These are phyloP conservation scores for Scomber scombrus DNA, from an alignment of 2,113 vertebrate species.

Conservation along the genomic window DNA sequence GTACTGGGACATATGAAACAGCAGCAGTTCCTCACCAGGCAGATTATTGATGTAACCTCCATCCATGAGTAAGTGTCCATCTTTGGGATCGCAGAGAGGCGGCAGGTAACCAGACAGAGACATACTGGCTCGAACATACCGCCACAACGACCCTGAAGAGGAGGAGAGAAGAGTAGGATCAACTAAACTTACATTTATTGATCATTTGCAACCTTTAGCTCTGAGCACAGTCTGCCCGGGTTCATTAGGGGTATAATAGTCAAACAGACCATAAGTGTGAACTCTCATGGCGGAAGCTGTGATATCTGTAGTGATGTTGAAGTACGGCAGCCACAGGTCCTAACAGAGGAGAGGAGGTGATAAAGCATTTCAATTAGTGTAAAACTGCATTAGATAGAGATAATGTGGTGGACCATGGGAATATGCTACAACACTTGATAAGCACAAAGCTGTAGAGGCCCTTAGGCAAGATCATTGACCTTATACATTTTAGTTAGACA, in stretches of 20 bases:
- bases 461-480: too few relatives aligned
- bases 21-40: slow-evolving; percentile 85
- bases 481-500: too few relatives aligned
- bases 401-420: too few relatives aligned
- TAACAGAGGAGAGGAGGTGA: slow-evolving; percentile 53
- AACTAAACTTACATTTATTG: slow-evolving; percentile 77
- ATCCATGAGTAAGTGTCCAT: slow-evolving; percentile 96
- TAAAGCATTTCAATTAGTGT: neutral
- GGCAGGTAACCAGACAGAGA: slow-evolving; percentile 96
- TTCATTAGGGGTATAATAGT: too few relatives aligned
- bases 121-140: slow-evolving; percentile 96
- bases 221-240: too few relatives aligned
- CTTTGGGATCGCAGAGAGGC: slow-evolving; percentile 96
- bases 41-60: slow-evolving; percentile 98
- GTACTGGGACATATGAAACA: neutral
- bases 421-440: too few relatives aligned
- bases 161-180: neutral
- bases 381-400: too few relatives aligned
- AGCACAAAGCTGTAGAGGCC: too few relatives aligned
- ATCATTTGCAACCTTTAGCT: neutral
- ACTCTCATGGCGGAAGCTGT: slow-evolving; percentile 94
- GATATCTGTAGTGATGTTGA: slow-evolving; percentile 96
- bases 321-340: slow-evolving; percentile 97
- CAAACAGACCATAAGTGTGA: slow-evolving; percentile 90
- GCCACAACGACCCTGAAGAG: slow-evolving; percentile 90